Evolutionary conservation across 2,113 vertebrate genomes (phyloP).

Genomic region (Zeus faber): DNA sequence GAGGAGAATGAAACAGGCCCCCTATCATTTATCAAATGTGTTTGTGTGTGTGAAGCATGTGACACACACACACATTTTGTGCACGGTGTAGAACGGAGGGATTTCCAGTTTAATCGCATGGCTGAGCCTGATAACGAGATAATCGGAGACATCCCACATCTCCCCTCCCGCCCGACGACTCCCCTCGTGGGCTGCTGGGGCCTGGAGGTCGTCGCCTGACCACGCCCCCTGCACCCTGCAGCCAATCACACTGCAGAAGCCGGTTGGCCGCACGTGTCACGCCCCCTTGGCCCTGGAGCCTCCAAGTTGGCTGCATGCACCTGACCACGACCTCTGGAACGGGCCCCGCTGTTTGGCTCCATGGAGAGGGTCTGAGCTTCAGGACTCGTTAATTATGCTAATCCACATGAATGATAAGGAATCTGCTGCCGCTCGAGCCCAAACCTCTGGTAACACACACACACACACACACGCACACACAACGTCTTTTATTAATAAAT

Average conservation of each 20-base stretch:
- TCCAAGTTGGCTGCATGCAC: no score
- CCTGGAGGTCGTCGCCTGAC: constrained; percentile 9
- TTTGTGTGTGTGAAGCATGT: no score
- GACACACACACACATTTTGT: constrained; percentile 8
- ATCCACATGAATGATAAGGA: constrained; percentile 62
- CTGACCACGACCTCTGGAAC: no score
- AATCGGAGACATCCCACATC: background rate
- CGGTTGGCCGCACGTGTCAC: no score
- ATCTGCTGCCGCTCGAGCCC: constrained; percentile 3
- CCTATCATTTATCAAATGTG: no score
- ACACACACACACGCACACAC: constrained; percentile 20
- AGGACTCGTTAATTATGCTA: constrained; percentile 64
- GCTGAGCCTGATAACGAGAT: constrained; percentile 35
- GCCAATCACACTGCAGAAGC: background rate
- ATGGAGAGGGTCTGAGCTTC: constrained; percentile 28
- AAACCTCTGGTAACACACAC: constrained; percentile 31
- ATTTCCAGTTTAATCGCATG: constrained; percentile 30
- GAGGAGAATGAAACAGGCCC: no score
- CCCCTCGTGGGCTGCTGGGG: no score
- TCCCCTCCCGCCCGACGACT: background rate
- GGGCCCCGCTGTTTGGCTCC: constrained; percentile 30
- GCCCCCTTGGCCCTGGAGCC: constrained; percentile 16
- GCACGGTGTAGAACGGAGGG: constrained; percentile 8
- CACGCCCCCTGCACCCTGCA: constrained; percentile 11
- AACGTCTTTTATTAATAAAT: no score